Percentiles rank a stretch among this genome's conserved stretches.
phyloP scores from a whole-genome alignment of 92 coral and sea anemone species.

The Siderastrea radians region DNA sequence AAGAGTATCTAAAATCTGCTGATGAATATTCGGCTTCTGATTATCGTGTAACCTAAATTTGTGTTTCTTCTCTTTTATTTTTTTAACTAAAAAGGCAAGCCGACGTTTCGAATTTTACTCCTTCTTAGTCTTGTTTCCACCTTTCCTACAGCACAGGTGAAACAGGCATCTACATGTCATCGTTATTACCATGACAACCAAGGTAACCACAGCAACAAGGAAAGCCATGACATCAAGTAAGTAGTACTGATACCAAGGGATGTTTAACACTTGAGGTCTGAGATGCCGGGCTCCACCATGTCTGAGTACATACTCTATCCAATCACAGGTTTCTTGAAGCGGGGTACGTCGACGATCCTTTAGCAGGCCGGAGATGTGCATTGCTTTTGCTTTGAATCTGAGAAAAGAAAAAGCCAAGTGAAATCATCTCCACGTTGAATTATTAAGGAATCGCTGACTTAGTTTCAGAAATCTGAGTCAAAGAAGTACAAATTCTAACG shows the following conservation, averaged over 20 bases:
- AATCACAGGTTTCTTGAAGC: conserved; percentile 53
- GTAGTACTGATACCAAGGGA: conserved; percentile 71
- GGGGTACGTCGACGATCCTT: conserved; percentile 59
- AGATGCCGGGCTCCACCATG: conserved; percentile 57
- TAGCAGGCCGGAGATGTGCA: conserved; percentile 42
- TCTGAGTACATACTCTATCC: conserved; percentile 59
- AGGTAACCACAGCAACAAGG: conserved; percentile 25
- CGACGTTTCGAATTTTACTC: conserved; percentile 11
- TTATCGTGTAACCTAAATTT: no score
- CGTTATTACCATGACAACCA: conserved; percentile 31
- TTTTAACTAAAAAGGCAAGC: no score
- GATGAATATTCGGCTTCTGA: no score
- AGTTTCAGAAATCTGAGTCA: not conserved
- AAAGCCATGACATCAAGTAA: conserved; percentile 60
- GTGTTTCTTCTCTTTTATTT: no score
- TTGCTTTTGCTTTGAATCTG: conserved; percentile 51
- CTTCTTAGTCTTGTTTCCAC: conserved; percentile 31
- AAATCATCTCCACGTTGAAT: not conserved
- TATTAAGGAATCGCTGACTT: not conserved
- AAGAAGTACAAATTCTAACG: no score
- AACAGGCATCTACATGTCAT: conserved; percentile 39
- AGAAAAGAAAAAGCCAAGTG: not conserved
- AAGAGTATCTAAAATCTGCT: no score
- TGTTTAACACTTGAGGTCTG: conserved; percentile 68
- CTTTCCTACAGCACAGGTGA: conserved; percentile 32